A percentile compares a stretch with the other conserved stretches of the same genome.
These are phyloP conservation scores for Enteromius argenteus DNA, from an alignment of 2,797 vertebrate genomes.

Conservation along the genomic window DNA sequence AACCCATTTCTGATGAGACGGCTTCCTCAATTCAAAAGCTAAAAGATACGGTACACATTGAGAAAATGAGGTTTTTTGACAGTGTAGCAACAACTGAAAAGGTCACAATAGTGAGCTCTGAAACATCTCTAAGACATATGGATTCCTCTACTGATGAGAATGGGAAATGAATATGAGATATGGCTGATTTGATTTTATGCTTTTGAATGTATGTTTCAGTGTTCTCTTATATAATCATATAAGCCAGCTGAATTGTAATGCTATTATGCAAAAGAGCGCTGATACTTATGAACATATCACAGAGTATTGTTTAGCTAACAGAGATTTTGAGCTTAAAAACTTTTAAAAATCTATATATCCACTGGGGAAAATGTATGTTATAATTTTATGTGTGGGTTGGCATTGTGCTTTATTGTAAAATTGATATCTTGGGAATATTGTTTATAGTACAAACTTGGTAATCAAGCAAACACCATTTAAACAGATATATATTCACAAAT, in stretches of 20 bases:
- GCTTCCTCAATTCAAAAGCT: slow-evolving; percentile 76
- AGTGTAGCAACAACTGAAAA: slow-evolving; percentile 61
- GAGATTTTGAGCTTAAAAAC: slow-evolving; percentile 13
- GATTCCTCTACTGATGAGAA: slow-evolving; percentile 57
- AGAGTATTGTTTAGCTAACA: slow-evolving; percentile 36
- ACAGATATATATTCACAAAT: slow-evolving; percentile 23
- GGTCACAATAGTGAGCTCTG: slow-evolving; percentile 38
- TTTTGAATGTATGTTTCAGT: slow-evolving; percentile 40
- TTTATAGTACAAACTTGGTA: slow-evolving; percentile 30
- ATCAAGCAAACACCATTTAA: slow-evolving; percentile 34
- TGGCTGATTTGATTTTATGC: slow-evolving; percentile 34
- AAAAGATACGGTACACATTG: slow-evolving; percentile 77
- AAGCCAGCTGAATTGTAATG: slow-evolving; percentile 38
- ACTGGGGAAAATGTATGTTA: not conserved
- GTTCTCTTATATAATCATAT: slow-evolving; percentile 30
- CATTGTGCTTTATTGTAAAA: slow-evolving; percentile 18
- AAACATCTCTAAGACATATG: slow-evolving; percentile 54
- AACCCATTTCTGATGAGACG: slow-evolving; percentile 72
- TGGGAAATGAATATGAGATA: slow-evolving; percentile 43
- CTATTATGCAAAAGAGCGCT: slow-evolving; percentile 15
- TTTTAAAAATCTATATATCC: slow-evolving; percentile 1
- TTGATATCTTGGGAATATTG: slow-evolving; percentile 31
- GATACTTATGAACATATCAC: slow-evolving; percentile 36
- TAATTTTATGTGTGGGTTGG: slow-evolving; percentile 17
- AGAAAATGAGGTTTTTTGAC: slow-evolving; percentile 84